Evolutionary conservation across 2,888 invertebrate genomes (phyloP).

Genomic region (Nebria salina): DNA sequence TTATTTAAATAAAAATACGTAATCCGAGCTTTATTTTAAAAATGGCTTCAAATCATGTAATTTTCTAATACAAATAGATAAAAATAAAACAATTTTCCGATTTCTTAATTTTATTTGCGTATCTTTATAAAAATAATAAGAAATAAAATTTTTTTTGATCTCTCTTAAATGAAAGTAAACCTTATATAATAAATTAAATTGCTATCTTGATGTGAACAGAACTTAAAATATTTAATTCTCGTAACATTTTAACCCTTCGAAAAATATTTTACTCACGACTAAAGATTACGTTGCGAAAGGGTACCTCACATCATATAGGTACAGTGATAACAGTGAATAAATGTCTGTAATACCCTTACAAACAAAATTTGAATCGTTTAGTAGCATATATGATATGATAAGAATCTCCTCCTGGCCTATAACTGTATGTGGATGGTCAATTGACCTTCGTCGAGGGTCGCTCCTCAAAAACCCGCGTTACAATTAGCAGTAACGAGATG

Average conservation of each 20-base stretch:
- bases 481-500: conserved; percentile 22
- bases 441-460: conserved; percentile 7
- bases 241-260: background rate
- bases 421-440: conserved; percentile 6
- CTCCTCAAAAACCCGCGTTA: background rate
- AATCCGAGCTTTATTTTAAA: too few species aligned
- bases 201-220: too few species aligned
- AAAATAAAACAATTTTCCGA: too few species aligned
- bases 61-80: too few species aligned
- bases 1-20: too few species aligned
- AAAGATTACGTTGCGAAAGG: background rate
- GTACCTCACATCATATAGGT: conserved; percentile 31
- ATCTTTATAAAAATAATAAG: too few species aligned
- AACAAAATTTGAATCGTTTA: conserved; percentile 3
- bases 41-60: too few species aligned
- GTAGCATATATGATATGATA: conserved; percentile 5
- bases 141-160: too few species aligned
- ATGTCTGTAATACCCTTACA: conserved; percentile 34
- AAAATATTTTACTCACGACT: background rate
- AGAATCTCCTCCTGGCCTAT: background rate
- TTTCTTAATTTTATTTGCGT: too few species aligned
- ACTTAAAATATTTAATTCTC: too few species aligned
- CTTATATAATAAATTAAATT: too few species aligned
- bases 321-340: conserved; percentile 36
- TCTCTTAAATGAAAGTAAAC: too few species aligned